Evolutionary conservation across 2,888 invertebrate genomes (phyloP).

Genomic region (Heliconius ismenius): DNA sequence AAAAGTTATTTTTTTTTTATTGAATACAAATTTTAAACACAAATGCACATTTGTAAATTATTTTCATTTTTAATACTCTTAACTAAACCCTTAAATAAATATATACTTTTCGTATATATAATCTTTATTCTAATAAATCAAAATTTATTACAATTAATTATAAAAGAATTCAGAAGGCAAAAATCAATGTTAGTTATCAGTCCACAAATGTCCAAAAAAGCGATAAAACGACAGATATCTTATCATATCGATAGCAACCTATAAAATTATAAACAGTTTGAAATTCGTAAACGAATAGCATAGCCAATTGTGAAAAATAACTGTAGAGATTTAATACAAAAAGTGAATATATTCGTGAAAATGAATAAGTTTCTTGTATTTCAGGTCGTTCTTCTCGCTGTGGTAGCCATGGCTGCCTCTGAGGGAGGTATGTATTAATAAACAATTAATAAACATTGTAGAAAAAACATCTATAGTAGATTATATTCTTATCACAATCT

Average conservation of each 20-base stretch:
- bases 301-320: neutral
- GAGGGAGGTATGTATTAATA: conserved; percentile 4
- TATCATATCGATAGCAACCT: neutral
- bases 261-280: neutral
- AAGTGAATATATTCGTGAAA: conserved; percentile 3
- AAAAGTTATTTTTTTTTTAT: too few species aligned
- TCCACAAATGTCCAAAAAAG: neutral
- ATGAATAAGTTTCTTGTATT: conserved; percentile 31
- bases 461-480: neutral
- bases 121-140: neutral
- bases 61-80: too few species aligned
- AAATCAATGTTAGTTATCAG: neutral
- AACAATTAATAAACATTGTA: too few species aligned
- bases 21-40: too few species aligned
- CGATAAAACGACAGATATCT: neutral
- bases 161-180: neutral
- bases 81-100: too few species aligned
- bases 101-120: too few species aligned
- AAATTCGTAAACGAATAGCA: neutral
- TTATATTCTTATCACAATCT: neutral
- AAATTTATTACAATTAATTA: neutral
- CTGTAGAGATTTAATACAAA: neutral
- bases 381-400: conserved; percentile 54
- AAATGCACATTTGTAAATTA: too few species aligned
- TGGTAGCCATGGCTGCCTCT: conserved; percentile 50